Base-by-base conservation (phyloP, 2,888 invertebrate species). In the Agrilus mali region DNA sequence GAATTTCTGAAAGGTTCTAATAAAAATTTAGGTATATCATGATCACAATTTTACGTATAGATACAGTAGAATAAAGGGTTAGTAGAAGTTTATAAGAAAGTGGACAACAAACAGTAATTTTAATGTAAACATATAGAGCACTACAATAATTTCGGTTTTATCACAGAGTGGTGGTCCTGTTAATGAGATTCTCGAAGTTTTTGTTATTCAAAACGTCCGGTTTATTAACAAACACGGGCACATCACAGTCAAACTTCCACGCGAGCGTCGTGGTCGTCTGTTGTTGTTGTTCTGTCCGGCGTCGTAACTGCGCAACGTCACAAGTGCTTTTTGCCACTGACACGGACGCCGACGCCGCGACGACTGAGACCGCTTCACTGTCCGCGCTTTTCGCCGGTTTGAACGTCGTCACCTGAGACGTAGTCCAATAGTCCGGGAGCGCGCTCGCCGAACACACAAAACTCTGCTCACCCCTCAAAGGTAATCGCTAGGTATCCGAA, bases 211-310 rank as follows among this genome's bases (percentile, higher is more conserved):
- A 60, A 47, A 67, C 63, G 50, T 67, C 67, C 44, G 67, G 67
- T 54, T 64, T 64, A 54, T 66, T 66, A 45, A 56, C 55, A 53
- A 55, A 55, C 53, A 61, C 61, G 46, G 60, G 60, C 49, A 64
- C 60, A 59, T 66, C 66, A 63, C 66, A 64, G 56, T 67, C 66
- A 53, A 67, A 67, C 53, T 64, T 63, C 67, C 67, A 67, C 53
- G 67, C 54, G 46, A 67, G 67, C 64, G 50, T 65, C 63, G 31
- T 64, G 90, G 84, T 20, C 92, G 86, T 45, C 88, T 81, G 6
- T 87, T 82, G n/a, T 87, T 82, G n/a, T 88, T 82, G 68, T 93
- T 88, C 57, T 90, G 87, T 63, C 87, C 27, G 27, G 10, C 10
- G 27, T 27, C 27, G 27, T 4, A 27, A 27, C 83, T 41, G 93